Conservation (phyloP, 1,140 invertebrate genomes). For the Platyura marginata region DNA sequence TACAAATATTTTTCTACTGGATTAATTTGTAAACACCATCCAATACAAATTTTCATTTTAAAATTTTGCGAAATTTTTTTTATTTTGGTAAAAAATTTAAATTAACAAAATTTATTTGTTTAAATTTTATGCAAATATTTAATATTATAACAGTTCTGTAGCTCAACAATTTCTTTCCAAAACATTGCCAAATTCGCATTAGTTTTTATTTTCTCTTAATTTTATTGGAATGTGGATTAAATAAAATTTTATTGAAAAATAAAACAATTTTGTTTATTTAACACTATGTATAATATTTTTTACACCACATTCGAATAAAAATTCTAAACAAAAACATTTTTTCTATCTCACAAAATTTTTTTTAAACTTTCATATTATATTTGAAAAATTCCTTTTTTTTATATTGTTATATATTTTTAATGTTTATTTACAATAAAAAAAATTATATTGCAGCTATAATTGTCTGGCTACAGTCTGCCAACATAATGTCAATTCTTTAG, state of each 20-base stretch:
- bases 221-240: too few species aligned
- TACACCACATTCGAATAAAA: background rate
- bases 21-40: too few species aligned
- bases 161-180: slow-evolving; percentile 7
- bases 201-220: background rate
- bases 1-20: too few species aligned
- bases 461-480: slow-evolving; percentile 4
- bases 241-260: slow-evolving; percentile 2
- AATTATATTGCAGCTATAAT: too few species aligned
- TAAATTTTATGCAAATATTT: slow-evolving; percentile 1
- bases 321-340: background rate
- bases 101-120: background rate
- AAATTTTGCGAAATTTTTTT: too few species aligned
- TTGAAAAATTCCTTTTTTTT: too few species aligned
- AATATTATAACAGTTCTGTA: slow-evolving; percentile 5
- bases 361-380: slow-evolving; percentile 1
- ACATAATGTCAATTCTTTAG: background rate
- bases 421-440: too few species aligned
- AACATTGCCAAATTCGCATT: slow-evolving; percentile 7
- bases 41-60: too few species aligned
- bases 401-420: too few species aligned
- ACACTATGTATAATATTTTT: too few species aligned
- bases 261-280: too few species aligned
- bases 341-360: background rate
- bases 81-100: too few species aligned